Conservation (phyloP, 2,888 invertebrate genomes). For the Tetragonisca angustula region DNA sequence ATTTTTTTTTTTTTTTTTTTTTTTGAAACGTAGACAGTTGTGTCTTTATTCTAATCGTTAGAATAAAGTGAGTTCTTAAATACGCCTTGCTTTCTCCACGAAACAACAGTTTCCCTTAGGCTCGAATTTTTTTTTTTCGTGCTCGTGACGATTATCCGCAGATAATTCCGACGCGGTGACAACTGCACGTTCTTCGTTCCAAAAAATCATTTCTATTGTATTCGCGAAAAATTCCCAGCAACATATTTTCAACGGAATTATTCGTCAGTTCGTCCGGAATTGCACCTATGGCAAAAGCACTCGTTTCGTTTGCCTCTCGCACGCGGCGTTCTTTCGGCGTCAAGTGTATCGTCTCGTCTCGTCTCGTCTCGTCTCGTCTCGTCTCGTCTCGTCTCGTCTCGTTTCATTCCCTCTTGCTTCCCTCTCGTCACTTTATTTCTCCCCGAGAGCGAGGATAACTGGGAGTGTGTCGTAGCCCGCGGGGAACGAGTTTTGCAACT, state of each 20-base stretch:
- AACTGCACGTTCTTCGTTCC: no score
- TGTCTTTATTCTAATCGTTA: conserved; percentile 7
- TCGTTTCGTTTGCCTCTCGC: conserved; percentile 6
- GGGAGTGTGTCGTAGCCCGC: conserved; percentile 45
- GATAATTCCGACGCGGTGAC: no score
- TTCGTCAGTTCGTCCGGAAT: conserved; percentile 13
- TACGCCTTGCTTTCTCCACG: background rate
- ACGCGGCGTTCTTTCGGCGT: conserved; percentile 33
- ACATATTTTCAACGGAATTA: conserved; percentile 26
- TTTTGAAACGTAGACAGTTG: background rate
- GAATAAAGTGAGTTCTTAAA: background rate
- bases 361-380: conserved; percentile 21
- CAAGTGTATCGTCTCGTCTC: conserved; percentile 35
- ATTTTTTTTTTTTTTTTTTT: background rate
- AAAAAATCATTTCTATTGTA: no score
- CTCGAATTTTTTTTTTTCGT: no score
- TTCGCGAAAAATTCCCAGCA: no score
- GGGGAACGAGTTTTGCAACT: conserved; percentile 79
- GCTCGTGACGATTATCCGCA: no score
- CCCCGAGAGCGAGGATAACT: conserved; percentile 47
- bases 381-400: conserved; percentile 20
- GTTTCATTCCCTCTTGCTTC: conserved; percentile 1
- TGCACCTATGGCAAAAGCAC: conserved; percentile 8
- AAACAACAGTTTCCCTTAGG: no score
- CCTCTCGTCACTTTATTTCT: conserved; percentile 14